These are phyloP conservation scores for Clamator glandarius DNA, from an alignment of 2,797 vertebrate genomes.

Conservation along the genomic window DNA sequence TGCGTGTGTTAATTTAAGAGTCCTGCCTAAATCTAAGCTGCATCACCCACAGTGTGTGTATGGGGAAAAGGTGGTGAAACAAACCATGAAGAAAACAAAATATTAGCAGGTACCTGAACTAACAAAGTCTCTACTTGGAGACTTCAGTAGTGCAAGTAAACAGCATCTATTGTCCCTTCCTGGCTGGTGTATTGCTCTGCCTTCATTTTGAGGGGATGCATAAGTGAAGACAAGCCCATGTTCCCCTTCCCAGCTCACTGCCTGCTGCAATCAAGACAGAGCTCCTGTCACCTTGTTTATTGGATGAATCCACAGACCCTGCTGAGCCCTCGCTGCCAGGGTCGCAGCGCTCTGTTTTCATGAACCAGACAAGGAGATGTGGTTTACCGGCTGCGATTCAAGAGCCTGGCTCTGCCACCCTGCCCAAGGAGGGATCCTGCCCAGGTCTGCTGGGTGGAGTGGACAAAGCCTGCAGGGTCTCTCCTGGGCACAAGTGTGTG, in stretches of 20 bases:
- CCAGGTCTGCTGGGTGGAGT: accelerated
- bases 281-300: accelerated
- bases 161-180: not conserved
- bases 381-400: not conserved
- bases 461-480: accelerated
- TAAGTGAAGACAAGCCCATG: accelerated
- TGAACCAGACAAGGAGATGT: not conserved
- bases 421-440: not conserved
- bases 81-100: not conserved
- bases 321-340: not conserved
- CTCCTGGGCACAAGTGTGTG: accelerated
- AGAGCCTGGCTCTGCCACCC: not conserved
- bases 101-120: not conserved
- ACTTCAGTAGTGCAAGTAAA: not conserved
- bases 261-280: not conserved
- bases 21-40: not conserved
- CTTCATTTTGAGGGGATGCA: accelerated
- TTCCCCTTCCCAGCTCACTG: not conserved
- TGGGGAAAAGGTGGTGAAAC: not conserved
- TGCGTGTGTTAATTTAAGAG: slow-evolving; percentile 19
- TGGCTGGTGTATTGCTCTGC: not conserved
- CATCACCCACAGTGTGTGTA: not conserved
- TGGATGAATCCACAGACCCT: not conserved
- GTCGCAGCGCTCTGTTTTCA: not conserved
- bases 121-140: not conserved